These are phyloP conservation scores for Symphodus melops DNA, from an alignment of 2,113 vertebrate species.

Conservation along the genomic window DNA sequence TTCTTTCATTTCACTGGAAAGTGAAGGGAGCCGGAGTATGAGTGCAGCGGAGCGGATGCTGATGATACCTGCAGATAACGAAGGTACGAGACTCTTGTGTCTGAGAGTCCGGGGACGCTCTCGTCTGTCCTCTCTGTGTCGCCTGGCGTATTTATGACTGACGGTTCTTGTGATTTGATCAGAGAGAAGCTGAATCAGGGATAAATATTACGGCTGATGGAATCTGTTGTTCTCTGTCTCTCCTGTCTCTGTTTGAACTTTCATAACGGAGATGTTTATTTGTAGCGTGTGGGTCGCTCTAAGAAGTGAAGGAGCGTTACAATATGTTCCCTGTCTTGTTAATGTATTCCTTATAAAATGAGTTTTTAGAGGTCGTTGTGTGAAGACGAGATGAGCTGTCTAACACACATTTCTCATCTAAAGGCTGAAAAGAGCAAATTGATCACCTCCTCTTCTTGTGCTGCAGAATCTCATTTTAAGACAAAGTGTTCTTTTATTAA, in stretches of 20 bases:
- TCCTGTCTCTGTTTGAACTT: background rate
- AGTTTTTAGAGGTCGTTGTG: background rate
- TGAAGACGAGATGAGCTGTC: background rate
- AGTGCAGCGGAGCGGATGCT: background rate
- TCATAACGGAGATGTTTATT: background rate
- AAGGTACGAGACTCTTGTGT: background rate
- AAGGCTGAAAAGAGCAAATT: background rate
- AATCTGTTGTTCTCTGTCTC: conserved; percentile 4
- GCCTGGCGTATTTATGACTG: conserved; percentile 11
- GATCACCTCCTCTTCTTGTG: background rate
- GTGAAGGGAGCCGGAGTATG: background rate
- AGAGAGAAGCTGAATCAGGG: background rate
- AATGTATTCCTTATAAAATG: background rate
- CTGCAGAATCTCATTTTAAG: conserved; percentile 10
- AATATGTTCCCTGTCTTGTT: background rate
- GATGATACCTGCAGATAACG: conserved; percentile 1
- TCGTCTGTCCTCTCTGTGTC: conserved; percentile 23
- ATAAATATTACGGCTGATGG: conserved; percentile 21
- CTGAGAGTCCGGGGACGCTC: conserved; percentile 1
- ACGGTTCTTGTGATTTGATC: conserved; percentile 12
- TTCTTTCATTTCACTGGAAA: background rate
- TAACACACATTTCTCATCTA: no score
- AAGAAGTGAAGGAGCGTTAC: background rate
- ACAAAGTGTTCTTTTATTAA: conserved; percentile 18
- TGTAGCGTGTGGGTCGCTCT: background rate